These are phyloP conservation scores for Athalia cordata DNA, from an alignment of 2,888 invertebrate species.

Conservation along the genomic window DNA sequence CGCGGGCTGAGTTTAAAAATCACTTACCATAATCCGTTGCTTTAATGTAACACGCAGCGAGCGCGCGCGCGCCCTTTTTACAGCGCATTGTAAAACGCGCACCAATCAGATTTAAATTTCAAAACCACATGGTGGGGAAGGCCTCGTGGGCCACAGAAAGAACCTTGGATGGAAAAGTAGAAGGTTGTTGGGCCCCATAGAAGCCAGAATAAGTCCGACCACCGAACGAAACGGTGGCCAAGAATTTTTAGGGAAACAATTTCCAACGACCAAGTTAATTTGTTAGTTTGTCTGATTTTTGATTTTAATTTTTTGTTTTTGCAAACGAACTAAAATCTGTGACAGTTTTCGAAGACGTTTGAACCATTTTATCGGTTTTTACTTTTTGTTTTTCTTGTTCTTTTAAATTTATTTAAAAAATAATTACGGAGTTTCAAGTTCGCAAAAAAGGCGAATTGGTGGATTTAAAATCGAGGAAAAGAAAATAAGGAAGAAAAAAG, in stretches of 20 bases:
- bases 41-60: conserved; percentile 41
- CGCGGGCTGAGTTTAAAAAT: conserved; percentile 51
- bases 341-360: too few relatives aligned
- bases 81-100: conserved; percentile 67
- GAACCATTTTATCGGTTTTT: too few relatives aligned
- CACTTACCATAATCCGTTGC: conserved; percentile 71
- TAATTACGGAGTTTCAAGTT: conserved; percentile 23
- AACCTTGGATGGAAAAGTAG: not conserved
- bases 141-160: conserved; percentile 64
- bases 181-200: conserved; percentile 30
- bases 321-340: too few relatives aligned
- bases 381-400: too few relatives aligned
- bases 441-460: not conserved
- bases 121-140: conserved; percentile 59
- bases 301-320: not conserved
- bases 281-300: not conserved
- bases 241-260: not conserved
- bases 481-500: conserved; percentile 40
- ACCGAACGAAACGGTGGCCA: conserved; percentile 47
- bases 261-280: not conserved
- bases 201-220: conserved; percentile 59
- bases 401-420: not conserved
- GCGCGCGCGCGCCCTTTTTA: conserved; percentile 65
- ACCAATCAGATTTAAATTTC: conserved; percentile 68
- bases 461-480: not conserved